Evolutionary conservation across 2,888 invertebrate genomes (phyloP).

Genomic region (Trilocha varians): DNA sequence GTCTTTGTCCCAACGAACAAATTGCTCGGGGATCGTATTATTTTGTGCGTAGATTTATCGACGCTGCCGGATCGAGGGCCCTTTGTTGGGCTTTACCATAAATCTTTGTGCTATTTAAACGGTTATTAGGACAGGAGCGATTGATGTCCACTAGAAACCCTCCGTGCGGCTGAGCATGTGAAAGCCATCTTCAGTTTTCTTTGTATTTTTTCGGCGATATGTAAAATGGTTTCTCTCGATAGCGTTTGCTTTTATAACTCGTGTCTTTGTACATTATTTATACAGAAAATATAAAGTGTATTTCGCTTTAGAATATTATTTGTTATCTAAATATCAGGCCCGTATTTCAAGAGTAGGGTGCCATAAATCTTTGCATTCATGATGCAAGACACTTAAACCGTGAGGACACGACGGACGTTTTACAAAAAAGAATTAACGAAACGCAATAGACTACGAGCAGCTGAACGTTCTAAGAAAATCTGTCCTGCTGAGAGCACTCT

Average conservation of each 20-base stretch:
- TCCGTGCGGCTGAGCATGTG: conserved; percentile 20
- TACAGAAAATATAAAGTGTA: no score
- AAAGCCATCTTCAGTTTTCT: not conserved
- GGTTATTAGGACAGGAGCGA: conserved; percentile 64
- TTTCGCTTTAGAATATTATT: not conserved
- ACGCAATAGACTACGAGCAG: conserved; percentile 42
- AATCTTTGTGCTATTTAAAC: conserved; percentile 66
- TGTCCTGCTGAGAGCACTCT: conserved; percentile 59
- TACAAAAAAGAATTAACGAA: conserved; percentile 38
- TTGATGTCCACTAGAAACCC: conserved; percentile 49
- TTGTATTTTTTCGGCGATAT: not conserved
- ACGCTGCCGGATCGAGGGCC: conserved; percentile 51
- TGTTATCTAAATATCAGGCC: not conserved
- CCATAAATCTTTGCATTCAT: not conserved
- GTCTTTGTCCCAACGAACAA: conserved; percentile 61
- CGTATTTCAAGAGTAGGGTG: not conserved
- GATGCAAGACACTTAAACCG: not conserved
- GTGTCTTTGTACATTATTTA: no score
- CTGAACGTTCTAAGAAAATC: conserved; percentile 49
- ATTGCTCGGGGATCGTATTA: conserved; percentile 63
- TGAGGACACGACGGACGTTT: conserved; percentile 8
- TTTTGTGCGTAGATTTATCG: conserved; percentile 68
- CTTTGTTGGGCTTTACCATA: conserved; percentile 66
- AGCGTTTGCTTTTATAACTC: not conserved
- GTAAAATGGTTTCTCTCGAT: not conserved